Evolutionary conservation across 2,113 vertebrate species (phyloP).

Genomic region (Pterocles orientalis): DNA sequence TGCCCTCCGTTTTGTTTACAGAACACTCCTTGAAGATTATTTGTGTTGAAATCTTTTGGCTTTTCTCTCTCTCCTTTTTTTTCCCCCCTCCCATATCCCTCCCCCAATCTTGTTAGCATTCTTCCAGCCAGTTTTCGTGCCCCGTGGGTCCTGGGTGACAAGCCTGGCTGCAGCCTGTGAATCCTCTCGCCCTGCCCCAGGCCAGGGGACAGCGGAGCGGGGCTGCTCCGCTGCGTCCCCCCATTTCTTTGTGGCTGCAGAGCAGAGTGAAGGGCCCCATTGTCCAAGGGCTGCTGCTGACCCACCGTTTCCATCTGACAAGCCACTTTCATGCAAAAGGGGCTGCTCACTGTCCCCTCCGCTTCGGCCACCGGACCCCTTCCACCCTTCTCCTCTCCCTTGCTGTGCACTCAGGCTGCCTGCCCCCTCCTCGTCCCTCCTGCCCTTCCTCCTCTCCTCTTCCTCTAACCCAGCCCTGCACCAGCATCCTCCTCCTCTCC

Average conservation of each 20-base stretch:
- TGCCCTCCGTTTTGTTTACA: slow-evolving; percentile 65
- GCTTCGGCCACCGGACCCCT: accelerated
- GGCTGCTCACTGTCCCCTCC: neutral
- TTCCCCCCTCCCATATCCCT: neutral
- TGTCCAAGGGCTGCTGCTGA: slow-evolving; percentile 48
- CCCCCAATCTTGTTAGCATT: slow-evolving; percentile 33
- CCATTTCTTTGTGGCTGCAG: neutral
- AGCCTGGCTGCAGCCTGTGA: neutral
- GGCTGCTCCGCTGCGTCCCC: neutral
- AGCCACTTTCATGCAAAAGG: slow-evolving; percentile 4
- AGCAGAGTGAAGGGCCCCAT: neutral
- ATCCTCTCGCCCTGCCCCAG: neutral
- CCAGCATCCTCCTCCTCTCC: neutral
- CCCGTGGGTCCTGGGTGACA: neutral
- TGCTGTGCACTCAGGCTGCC: neutral
- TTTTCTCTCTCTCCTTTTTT: neutral
- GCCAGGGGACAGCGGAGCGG: neutral
- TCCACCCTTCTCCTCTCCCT: neutral
- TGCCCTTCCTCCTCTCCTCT: neutral
- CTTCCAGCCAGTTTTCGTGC: slow-evolving; percentile 38
- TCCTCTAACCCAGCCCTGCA: neutral
- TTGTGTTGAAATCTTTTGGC: slow-evolving; percentile 67
- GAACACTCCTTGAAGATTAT: slow-evolving; percentile 73
- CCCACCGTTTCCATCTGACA: slow-evolving; percentile 67
- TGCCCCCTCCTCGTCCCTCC: neutral